Conservation (phyloP, 2,888 invertebrate genomes). For the Druceiella hillmani region DNA sequence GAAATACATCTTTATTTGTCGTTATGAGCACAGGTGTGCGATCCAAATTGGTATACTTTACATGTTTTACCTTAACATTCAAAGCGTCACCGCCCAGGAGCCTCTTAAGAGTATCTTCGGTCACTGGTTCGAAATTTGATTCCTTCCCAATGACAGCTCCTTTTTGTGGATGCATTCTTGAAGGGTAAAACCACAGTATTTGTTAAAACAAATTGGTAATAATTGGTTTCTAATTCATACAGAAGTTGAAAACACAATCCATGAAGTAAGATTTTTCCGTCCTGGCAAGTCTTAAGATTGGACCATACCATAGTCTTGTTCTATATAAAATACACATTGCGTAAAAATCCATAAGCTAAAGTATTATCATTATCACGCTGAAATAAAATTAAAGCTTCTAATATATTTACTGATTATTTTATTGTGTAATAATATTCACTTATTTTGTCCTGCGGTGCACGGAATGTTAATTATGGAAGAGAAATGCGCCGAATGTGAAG, state of each 20-base stretch:
- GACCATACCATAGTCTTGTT: constrained; percentile 10
- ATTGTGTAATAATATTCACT: constrained; percentile 6
- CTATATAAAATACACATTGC: not conserved
- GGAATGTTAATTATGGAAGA: constrained; percentile 8
- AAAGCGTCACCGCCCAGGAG: constrained; percentile 16
- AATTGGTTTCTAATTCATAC: constrained; percentile 13
- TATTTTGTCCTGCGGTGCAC: constrained; percentile 9
- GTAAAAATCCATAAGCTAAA: not conserved
- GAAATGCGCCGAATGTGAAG: constrained; percentile 6
- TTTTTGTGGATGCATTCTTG: constrained; percentile 18
- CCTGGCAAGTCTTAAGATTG: constrained; percentile 12
- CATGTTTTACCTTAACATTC: constrained; percentile 15
- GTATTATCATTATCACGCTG: no score
- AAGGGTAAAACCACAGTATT: constrained; percentile 19
- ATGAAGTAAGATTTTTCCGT: constrained; percentile 12
- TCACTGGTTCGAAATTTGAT: constrained; percentile 19
- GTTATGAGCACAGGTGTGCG: no score
- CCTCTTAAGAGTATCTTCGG: constrained; percentile 20
- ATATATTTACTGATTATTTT: no score
- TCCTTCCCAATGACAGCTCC: constrained; percentile 21
- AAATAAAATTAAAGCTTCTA: no score
- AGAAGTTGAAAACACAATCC: constrained; percentile 12
- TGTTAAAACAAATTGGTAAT: constrained; percentile 16
- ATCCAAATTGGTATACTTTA: constrained; percentile 15
- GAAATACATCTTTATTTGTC: no score